Evolutionary conservation across 2,888 invertebrate genomes (phyloP).

Genomic region (Caenorhabditis sp.): DNA sequence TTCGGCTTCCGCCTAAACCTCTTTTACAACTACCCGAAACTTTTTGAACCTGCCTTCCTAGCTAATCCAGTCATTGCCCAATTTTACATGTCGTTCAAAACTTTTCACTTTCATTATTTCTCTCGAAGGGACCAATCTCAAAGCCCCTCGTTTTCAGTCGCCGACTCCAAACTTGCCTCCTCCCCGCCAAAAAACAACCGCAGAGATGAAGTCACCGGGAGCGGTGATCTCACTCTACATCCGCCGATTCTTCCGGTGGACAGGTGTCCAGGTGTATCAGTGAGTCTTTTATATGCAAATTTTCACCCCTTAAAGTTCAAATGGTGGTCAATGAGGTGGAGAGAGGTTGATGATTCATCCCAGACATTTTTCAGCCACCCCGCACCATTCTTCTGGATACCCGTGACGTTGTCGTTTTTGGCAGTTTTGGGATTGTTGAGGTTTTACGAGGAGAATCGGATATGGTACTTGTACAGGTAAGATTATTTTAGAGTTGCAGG

Average conservation of each 20-base stretch:
- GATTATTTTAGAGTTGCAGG: background rate
- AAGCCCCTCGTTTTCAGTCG: background rate
- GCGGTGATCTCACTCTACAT: slow-evolving; percentile 73
- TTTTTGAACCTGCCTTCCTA: too few relatives aligned
- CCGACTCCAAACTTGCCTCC: background rate
- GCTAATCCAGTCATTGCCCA: too few relatives aligned
- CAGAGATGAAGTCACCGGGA: slow-evolving; percentile 76
- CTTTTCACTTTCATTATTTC: too few relatives aligned
- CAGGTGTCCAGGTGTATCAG: slow-evolving; percentile 75
- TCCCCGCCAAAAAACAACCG: background rate
- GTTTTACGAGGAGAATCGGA: slow-evolving; percentile 78
- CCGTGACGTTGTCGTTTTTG: slow-evolving; percentile 69
- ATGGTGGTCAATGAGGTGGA: background rate
- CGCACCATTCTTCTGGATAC: slow-evolving; percentile 75
- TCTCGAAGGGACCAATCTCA: background rate
- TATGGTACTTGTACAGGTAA: slow-evolving; percentile 75
- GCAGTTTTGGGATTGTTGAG: slow-evolving; percentile 72
- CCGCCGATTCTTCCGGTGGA: slow-evolving; percentile 73
- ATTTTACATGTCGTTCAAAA: too few relatives aligned
- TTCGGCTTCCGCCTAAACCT: too few relatives aligned
- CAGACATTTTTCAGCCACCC: slow-evolving; percentile 66
- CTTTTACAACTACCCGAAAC: too few relatives aligned
- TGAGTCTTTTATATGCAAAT: slow-evolving; percentile 56
- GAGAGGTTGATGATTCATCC: slow-evolving; percentile 1
- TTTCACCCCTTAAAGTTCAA: slow-evolving; percentile 4